Conservation (phyloP, 2,113 vertebrate species). For the Globicephala melas region DNA sequence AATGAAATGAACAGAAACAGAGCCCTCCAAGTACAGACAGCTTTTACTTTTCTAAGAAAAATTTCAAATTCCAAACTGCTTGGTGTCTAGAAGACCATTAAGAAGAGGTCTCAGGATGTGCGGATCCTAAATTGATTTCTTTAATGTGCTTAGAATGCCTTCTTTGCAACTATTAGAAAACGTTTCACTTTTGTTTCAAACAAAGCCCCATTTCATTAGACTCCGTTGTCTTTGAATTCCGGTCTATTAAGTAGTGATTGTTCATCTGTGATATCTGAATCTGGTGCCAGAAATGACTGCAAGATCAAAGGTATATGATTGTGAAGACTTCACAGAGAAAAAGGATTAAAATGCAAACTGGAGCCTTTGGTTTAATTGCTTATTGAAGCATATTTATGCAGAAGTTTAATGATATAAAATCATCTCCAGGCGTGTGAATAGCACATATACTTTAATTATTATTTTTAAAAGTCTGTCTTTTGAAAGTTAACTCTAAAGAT, state of each 20-base stretch:
- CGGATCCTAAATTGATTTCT: constrained; percentile 49
- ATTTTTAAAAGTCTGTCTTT: constrained; percentile 48
- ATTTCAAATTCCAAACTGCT: constrained; percentile 9
- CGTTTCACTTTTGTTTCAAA: constrained; percentile 64
- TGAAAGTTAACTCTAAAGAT: constrained; percentile 54
- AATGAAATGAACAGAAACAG: constrained; percentile 61
- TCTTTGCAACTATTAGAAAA: constrained; percentile 53
- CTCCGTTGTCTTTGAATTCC: constrained; percentile 73
- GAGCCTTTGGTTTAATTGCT: constrained; percentile 70
- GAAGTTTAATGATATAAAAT: constrained; percentile 76
- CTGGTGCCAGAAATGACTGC: constrained; percentile 71
- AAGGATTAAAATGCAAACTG: constrained; percentile 69
- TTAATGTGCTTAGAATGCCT: constrained; percentile 45
- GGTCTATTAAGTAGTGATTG: constrained; percentile 75
- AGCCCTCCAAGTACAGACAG: not conserved
- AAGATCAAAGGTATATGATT: constrained; percentile 76
- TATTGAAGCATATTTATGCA: constrained; percentile 73
- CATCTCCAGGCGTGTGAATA: constrained; percentile 63
- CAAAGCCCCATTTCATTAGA: constrained; percentile 69
- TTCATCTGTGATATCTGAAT: constrained; percentile 77
- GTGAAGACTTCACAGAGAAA: constrained; percentile 74
- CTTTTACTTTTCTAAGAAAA: not conserved
- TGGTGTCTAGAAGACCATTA: constrained; percentile 27
- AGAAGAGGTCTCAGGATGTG: constrained; percentile 43
- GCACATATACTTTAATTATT: constrained; percentile 54